Evolutionary conservation across 2,797 vertebrate genomes (phyloP), one percentile per base, ranked within the genome.

Genomic region (Amblyopsis hoosieri): DNA sequence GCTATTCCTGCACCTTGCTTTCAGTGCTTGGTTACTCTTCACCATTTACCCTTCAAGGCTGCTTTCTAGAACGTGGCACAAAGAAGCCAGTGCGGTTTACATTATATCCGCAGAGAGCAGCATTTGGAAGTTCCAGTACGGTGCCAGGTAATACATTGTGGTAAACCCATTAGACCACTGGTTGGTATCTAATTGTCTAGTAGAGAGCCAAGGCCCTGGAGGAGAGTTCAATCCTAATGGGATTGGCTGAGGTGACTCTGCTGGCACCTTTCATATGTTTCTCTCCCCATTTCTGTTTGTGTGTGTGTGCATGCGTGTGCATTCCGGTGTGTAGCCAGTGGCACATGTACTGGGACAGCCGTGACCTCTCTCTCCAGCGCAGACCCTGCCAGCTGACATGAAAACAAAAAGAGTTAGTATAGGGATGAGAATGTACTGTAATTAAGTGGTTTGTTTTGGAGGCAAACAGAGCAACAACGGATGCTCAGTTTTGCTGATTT

Each of bases 181-280:
- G 81, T 83, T 88, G 85, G 57, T 88, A 88, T 89, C 79, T 91
- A 87, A 92, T 89, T 90, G 87, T 88, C 83, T 92, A 87, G 90
- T 90, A 73, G 64, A 81, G 69, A 71, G 67, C 1, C 31, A 73
- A 80, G 81, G 67, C 74, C 85, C 78, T 67, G 78, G 75, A 91
- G 59, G 85, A 86, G 85, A 86, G 78, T 76, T 86, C 64, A 77
- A 46, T 31, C 53, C 65, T 91, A 92, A 93, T 86, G 73, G 79
- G 78, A 91, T 90, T 87, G 86, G 89, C 66, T 60, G 54, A 68
- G 54, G 56, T 64, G 69, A 60, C 48, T 66, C 46, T 37, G 11
- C 37, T 49, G 4, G 50, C 17, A 12, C 11, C 37, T 14, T 47
- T 31, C 45, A 29, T 47, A 15, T 12, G 51, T 29, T 42, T 48